Conservation (phyloP, 2,797 vertebrate species). For the Buceros bicornis region DNA sequence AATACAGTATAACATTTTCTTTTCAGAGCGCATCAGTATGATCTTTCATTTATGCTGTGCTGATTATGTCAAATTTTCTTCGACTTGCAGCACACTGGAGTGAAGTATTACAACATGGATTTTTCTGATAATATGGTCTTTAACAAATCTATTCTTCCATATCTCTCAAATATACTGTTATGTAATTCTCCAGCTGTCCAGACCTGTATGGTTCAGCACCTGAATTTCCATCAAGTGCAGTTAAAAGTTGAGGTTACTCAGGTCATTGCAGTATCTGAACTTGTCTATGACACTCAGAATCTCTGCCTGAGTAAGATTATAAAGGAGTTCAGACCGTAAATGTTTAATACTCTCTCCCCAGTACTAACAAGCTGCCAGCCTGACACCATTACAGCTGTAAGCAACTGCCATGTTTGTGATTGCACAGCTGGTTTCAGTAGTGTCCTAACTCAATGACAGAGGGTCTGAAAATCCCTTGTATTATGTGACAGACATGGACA, state of each 20-base stretch:
- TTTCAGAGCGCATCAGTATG: neutral
- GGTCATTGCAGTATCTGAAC: neutral
- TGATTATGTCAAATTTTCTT: slow-evolving; percentile 10
- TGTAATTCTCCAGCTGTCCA: neutral
- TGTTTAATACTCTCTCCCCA: neutral
- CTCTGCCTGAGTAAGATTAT: neutral
- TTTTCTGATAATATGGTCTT: neutral
- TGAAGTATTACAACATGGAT: neutral
- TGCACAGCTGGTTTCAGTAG: neutral
- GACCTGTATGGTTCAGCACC: neutral
- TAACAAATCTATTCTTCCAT: neutral
- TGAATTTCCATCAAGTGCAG: neutral
- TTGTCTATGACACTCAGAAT: neutral
- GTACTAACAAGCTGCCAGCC: neutral
- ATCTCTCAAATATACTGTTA: neutral
- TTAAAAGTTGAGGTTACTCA: neutral
- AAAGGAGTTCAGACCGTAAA: neutral
- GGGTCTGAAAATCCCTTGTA: neutral
- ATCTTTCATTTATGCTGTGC: slow-evolving; percentile 11
- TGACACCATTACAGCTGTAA: neutral
- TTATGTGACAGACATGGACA: neutral
- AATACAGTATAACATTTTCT: neutral
- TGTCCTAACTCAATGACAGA: neutral
- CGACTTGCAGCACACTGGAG: neutral
- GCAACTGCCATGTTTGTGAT: neutral